Evolutionary conservation across 2,113 vertebrate genomes (phyloP).

Genomic region (Clarias macrocephalus): DNA sequence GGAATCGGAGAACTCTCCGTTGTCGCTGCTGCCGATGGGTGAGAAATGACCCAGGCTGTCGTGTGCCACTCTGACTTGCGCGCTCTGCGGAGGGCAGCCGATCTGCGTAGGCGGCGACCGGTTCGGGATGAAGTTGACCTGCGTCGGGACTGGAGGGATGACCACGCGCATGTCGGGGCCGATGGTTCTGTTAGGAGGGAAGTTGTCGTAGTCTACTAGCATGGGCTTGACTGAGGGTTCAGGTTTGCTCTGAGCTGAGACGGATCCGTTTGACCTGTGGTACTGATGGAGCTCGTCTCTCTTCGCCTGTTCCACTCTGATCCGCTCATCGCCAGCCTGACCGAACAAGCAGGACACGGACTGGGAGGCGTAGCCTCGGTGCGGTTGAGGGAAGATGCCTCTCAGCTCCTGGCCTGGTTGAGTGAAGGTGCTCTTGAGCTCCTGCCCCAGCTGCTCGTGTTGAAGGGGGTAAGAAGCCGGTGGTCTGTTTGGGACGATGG

Average conservation of each 20-base stretch:
- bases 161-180: constrained; percentile 73
- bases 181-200: constrained; percentile 78
- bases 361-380: constrained; percentile 50
- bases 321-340: constrained; percentile 47
- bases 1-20: constrained; percentile 70
- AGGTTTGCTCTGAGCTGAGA: constrained; percentile 27
- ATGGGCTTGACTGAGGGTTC: constrained; percentile 46
- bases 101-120: constrained; percentile 60
- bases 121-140: constrained; percentile 54
- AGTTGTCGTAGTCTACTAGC: constrained; percentile 75
- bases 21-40: constrained; percentile 67
- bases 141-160: constrained; percentile 73
- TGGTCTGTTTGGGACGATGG: constrained; percentile 34
- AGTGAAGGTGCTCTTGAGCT: constrained; percentile 53
- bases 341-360: constrained; percentile 59
- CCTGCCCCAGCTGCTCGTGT: constrained; percentile 54
- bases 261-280: constrained; percentile 46
- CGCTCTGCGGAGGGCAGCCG: constrained; percentile 55
- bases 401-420: constrained; percentile 26
- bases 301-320: constrained; percentile 52
- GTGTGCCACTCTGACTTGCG: constrained; percentile 18
- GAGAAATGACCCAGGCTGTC: constrained; percentile 68
- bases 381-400: constrained; percentile 55
- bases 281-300: constrained; percentile 56
- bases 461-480: constrained; percentile 55